Evolutionary conservation across 2,888 invertebrate species (phyloP).

Genomic region (Sarcophaga caerulescens): DNA sequence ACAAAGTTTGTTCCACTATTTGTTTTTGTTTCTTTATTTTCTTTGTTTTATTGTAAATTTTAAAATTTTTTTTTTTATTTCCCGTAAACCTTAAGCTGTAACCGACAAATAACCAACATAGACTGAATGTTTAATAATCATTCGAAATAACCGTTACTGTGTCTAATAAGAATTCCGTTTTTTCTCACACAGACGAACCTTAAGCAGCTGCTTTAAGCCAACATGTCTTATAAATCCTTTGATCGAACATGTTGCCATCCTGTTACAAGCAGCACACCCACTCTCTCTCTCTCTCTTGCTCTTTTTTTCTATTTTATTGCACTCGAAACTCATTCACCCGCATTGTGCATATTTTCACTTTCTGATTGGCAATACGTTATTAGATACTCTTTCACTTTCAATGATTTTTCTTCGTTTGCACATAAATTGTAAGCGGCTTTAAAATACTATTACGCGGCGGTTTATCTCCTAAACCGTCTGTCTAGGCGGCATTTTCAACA

Average conservation of each 20-base stretch:
- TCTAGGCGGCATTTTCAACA: constrained; percentile 68
- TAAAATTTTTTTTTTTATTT: constrained; percentile 26
- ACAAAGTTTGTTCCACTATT: constrained; percentile 27
- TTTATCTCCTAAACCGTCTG: constrained; percentile 6
- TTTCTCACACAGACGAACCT: not conserved
- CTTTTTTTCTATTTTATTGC: too few species aligned
- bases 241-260: constrained; percentile 29
- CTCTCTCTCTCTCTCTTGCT: not conserved
- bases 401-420: constrained; percentile 1
- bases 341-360: too few species aligned
- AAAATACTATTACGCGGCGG: not conserved
- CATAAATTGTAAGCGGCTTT: not conserved
- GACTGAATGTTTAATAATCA: constrained; percentile 60
- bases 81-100: constrained; percentile 58
- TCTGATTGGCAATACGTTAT: too few species aligned
- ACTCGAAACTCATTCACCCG: too few species aligned
- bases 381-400: too few species aligned
- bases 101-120: constrained; percentile 65
- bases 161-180: constrained; percentile 23
- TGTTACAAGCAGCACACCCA: not conserved
- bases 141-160: constrained; percentile 40
- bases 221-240: constrained; percentile 28
- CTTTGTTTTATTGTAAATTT: not conserved
- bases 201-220: not conserved
- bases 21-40: constrained; percentile 26